Evolutionary conservation across 30 jellyfish, hydroid and myxozoan species (phyloP).

Genomic region (Sanderia malayensis): DNA sequence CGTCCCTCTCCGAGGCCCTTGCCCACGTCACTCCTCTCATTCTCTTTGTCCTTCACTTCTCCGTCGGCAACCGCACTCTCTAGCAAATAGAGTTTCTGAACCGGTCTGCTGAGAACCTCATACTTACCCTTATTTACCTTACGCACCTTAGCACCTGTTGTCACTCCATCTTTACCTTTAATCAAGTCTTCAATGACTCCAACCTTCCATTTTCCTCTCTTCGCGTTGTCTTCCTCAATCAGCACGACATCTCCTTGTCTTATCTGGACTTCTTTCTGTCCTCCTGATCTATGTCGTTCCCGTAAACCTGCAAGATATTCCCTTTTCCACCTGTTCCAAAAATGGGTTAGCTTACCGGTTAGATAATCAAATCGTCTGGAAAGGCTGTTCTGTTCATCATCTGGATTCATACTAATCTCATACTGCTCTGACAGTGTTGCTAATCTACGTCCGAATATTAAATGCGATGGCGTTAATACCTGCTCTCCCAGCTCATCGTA

Average conservation of each 20-base stretch:
- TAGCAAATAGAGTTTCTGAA: constrained; percentile 12
- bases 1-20: neutral
- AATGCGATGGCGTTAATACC: constrained; percentile 43
- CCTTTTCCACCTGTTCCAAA: constrained; percentile 34
- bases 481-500: constrained; percentile 22
- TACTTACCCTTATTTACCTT: neutral
- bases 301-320: constrained; percentile 15
- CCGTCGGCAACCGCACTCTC: neutral
- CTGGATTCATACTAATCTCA: neutral
- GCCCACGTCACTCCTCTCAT: neutral
- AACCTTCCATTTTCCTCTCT: constrained; percentile 34
- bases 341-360: neutral
- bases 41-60: neutral
- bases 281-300: constrained; percentile 3
- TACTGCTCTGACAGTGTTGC: constrained; percentile 8
- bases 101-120: neutral
- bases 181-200: constrained; percentile 18
- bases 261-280: neutral
- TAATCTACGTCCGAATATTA: constrained; percentile 35
- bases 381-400: constrained; percentile 5
- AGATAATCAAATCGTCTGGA: constrained; percentile 11
- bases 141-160: constrained; percentile 19
- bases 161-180: constrained; percentile 15
- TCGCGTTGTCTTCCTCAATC: constrained; percentile 23
- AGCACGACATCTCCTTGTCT: constrained; percentile 35